Percentiles rank a stretch among this genome's conserved stretches.
phyloP scores from a whole-genome alignment of 1,140 invertebrate species.

The Bradynema listronoti region DNA sequence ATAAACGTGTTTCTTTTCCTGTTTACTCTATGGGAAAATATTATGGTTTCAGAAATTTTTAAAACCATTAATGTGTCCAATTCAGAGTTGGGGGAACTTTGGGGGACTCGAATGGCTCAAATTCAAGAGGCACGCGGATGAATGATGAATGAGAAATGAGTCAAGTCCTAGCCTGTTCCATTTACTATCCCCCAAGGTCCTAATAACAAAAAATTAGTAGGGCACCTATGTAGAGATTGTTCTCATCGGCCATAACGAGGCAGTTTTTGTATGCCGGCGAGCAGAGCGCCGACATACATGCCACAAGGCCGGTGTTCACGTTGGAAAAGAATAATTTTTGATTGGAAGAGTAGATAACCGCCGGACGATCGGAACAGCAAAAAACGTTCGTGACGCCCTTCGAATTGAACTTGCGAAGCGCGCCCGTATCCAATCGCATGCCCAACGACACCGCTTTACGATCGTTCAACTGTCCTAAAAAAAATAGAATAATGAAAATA shows the following conservation, averaged over 20 bases:
- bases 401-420: conserved; percentile 80
- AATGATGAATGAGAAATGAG: too few relatives aligned
- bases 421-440: conserved; percentile 88
- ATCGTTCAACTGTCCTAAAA: conserved; percentile 53
- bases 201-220: neutral
- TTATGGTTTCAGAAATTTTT: too few relatives aligned
- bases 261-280: conserved; percentile 60
- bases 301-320: conserved; percentile 94
- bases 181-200: too few relatives aligned
- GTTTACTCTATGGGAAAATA: too few relatives aligned
- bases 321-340: conserved; percentile 98
- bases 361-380: conserved; percentile 93
- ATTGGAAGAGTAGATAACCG: conserved; percentile 97
- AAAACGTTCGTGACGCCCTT: conserved; percentile 82
- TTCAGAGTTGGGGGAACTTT: too few relatives aligned
- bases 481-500: neutral
- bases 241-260: conserved; percentile 85
- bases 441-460: conserved; percentile 72
- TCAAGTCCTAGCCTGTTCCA: too few relatives aligned
- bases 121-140: too few relatives aligned
- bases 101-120: too few relatives aligned
- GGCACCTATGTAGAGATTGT: conserved; percentile 61
- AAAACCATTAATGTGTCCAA: too few relatives aligned
- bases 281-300: conserved; percentile 95
- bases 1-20: too few relatives aligned